phyloP scores from a whole-genome alignment of 2,888 invertebrate genomes.

The Papilio gigon region DNA sequence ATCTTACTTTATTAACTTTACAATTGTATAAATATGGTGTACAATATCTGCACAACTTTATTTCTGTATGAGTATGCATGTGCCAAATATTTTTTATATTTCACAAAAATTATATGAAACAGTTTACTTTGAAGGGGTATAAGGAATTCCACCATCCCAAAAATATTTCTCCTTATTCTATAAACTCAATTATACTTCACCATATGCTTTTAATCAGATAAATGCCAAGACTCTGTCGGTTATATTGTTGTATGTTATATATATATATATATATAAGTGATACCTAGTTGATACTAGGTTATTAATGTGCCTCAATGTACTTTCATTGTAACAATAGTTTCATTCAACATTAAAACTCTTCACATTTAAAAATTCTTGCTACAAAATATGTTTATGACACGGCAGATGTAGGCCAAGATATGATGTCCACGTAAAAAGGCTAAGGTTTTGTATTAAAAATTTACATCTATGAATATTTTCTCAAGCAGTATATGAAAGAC shows the following conservation, averaged over 20 bases:
- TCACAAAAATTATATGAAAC: background rate
- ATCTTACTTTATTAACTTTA: slow-evolving; percentile 22
- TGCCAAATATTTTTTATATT: background rate
- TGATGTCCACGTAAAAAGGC: background rate
- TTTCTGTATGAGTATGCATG: background rate
- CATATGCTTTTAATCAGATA: background rate
- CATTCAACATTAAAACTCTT: background rate
- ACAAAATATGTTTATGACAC: too few species aligned
- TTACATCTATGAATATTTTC: background rate
- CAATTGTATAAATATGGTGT: background rate
- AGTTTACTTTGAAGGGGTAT: background rate
- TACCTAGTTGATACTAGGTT: background rate
- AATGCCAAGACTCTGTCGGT: background rate
- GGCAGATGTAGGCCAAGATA: background rate
- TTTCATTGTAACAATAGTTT: background rate
- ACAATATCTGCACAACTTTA: background rate
- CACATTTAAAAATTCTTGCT: too few species aligned
- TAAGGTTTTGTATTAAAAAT: background rate
- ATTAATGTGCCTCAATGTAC: background rate
- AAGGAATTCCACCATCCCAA: background rate
- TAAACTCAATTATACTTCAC: background rate
- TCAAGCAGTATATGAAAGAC: background rate
- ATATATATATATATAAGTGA: background rate
- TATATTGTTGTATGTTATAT: too few species aligned
- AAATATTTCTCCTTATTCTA: too few species aligned